These are phyloP conservation scores for Cylas formicarius DNA, from an alignment of 1,140 invertebrate species.

Conservation along the genomic window DNA sequence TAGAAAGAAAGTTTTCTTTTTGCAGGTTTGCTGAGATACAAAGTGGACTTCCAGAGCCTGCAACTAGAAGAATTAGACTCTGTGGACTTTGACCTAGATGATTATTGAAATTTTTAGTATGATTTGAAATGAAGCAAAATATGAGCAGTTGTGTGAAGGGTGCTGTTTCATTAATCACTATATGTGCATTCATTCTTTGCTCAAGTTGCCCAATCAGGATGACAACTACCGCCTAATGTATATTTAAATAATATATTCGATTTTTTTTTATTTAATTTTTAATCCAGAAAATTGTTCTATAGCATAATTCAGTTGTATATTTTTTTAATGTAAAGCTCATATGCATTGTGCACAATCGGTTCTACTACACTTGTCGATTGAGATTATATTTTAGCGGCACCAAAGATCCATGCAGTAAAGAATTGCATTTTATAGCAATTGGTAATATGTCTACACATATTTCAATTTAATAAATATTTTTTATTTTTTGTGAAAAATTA, in stretches of 20 bases:
- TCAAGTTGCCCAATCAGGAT: not conserved
- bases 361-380: too few species aligned
- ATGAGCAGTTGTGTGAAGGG: constrained; percentile 30
- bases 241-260: constrained; percentile 2
- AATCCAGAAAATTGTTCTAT: not conserved
- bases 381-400: too few species aligned
- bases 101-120: constrained; percentile 63
- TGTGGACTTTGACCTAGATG: constrained; percentile 83
- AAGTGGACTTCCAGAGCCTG: constrained; percentile 97
- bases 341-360: too few species aligned
- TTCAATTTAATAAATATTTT: too few species aligned
- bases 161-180: constrained; percentile 18
- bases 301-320: not conserved
- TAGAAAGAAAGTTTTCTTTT: constrained; percentile 34
- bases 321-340: too few species aligned
- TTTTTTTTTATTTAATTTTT: not conserved
- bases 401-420: too few species aligned
- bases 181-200: constrained; percentile 1
- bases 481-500: too few species aligned
- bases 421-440: too few species aligned
- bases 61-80: constrained; percentile 81
- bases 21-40: constrained; percentile 92
- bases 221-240: not conserved
- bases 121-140: constrained; percentile 7
- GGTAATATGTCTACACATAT: too few species aligned